phyloP scores from a whole-genome alignment of 2,113 vertebrate species.

The Dolichotis patagonum region DNA sequence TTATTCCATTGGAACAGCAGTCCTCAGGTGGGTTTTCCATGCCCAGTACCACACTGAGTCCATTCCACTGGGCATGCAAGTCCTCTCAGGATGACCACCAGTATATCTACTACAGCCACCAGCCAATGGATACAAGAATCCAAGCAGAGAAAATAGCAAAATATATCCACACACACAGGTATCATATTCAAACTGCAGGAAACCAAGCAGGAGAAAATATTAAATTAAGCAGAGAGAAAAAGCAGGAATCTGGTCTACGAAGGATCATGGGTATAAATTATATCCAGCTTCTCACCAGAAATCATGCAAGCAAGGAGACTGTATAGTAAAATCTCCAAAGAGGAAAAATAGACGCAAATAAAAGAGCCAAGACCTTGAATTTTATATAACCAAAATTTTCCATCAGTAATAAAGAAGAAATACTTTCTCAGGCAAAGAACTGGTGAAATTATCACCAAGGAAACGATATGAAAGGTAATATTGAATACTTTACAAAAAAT shows the following conservation, averaged over 20 bases:
- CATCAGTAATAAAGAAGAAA: not conserved
- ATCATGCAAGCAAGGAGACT: not conserved
- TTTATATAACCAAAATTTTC: not conserved
- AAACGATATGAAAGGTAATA: not conserved
- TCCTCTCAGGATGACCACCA: not conserved
- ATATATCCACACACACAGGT: not conserved
- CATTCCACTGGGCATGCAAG: not conserved
- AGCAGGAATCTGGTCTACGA: not conserved
- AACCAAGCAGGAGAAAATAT: not conserved
- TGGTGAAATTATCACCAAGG: not conserved
- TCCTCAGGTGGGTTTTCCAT: not conserved
- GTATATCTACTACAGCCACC: not conserved
- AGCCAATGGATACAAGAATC: not conserved
- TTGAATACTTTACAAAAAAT: not conserved
- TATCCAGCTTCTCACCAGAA: not conserved
- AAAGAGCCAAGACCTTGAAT: not conserved
- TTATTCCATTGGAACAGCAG: not conserved
- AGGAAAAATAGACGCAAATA: not conserved
- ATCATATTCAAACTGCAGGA: not conserved
- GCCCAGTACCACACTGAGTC: not conserved
- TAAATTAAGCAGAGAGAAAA: not conserved
- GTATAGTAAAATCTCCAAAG: not conserved
- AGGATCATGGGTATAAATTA: not conserved
- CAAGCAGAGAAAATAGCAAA: not conserved
- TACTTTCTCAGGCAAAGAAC: not conserved